Evolutionary conservation across 1,140 invertebrate species (phyloP).

Genomic region (Yoshiicerus persimilis): DNA sequence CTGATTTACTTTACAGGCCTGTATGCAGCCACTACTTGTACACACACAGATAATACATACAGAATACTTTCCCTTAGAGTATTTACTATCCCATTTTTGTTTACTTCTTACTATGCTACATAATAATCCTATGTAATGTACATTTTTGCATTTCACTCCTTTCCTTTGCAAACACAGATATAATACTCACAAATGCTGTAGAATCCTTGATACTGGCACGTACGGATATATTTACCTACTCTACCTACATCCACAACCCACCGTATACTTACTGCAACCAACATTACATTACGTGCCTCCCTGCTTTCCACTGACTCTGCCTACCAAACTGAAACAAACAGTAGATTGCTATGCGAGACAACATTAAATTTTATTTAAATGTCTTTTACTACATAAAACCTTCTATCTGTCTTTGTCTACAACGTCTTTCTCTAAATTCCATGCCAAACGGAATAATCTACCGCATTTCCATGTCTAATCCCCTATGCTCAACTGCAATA

Average conservation of each 20-base stretch:
- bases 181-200: neutral
- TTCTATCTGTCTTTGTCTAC: neutral
- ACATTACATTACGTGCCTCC: neutral
- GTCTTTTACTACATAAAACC: neutral
- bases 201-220: too few species aligned
- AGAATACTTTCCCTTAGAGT: neutral
- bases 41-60: neutral
- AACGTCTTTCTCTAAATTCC: neutral
- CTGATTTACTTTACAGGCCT: neutral
- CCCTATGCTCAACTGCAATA: neutral
- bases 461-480: neutral
- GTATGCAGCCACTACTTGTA: neutral
- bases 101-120: neutral
- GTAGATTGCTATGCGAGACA: neutral
- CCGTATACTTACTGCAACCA: neutral
- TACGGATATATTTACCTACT: neutral
- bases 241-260: neutral
- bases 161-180: neutral
- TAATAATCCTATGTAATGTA: neutral
- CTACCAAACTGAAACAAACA: neutral
- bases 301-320: neutral
- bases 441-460: neutral
- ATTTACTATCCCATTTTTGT: neutral
- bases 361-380: slow-evolving; percentile 17
- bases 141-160: neutral